Conservation (phyloP, 2,888 invertebrate genomes). For the Cordilura impudica region DNA sequence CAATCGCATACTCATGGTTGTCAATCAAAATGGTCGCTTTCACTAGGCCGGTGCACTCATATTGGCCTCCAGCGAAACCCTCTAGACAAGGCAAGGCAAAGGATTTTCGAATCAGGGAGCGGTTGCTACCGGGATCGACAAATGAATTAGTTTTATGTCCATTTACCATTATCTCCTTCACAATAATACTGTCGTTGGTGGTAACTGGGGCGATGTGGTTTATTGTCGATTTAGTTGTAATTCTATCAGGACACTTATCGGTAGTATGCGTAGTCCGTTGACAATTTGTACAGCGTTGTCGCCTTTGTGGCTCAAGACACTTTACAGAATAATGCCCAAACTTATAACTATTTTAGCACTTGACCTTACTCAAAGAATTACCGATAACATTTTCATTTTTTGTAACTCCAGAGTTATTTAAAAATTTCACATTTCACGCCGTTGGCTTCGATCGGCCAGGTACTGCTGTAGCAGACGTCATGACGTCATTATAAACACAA, state of each 20-base stretch:
- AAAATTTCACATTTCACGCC: neutral
- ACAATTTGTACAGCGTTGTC: conserved; percentile 5
- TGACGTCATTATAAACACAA: no score
- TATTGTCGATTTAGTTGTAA: neutral
- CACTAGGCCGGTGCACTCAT: no score
- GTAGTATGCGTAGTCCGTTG: conserved; percentile 17
- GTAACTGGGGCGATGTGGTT: no score
- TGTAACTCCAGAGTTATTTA: no score
- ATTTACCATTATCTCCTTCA: no score
- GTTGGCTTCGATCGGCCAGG: neutral
- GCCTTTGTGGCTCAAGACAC: conserved; percentile 30
- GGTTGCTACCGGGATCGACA: no score
- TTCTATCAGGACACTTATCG: conserved; percentile 10
- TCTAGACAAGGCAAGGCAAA: neutral
- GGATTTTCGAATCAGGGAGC: no score
- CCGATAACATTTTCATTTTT: neutral
- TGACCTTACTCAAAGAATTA: neutral
- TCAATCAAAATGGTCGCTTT: no score
- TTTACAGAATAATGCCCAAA: conserved; percentile 6
- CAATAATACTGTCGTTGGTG: neutral
- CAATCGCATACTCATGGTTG: no score
- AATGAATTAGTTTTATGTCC: no score
- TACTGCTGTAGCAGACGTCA: neutral
- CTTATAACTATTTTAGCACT: conserved; percentile 32
- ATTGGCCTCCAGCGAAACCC: no score